Percentiles rank a stretch among this genome's conserved stretches.
Conservation (phyloP, 2,113 vertebrate genomes). For the Chitala chitala region DNA sequence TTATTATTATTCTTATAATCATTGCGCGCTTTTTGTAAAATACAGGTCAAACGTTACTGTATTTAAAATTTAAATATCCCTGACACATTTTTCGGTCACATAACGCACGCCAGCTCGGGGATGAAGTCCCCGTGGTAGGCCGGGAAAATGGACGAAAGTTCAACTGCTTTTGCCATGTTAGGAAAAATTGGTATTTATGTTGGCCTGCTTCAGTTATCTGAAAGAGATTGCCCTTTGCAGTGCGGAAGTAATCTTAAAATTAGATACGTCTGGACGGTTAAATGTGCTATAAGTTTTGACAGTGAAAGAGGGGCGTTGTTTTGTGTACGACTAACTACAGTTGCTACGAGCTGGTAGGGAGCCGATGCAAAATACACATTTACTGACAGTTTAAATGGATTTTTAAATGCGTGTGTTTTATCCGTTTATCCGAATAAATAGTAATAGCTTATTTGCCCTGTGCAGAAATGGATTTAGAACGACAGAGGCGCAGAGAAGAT, state of each 20-base stretch:
- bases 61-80: too few species aligned
- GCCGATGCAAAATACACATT: neutral
- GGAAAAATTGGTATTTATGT: neutral
- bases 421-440: constrained; percentile 8
- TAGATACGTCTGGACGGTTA: neutral
- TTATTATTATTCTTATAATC: too few species aligned
- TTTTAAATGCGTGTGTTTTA: neutral
- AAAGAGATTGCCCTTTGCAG: neutral
- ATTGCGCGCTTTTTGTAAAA: too few species aligned
- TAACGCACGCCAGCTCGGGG: constrained; percentile 14
- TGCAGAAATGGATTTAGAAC: constrained; percentile 74
- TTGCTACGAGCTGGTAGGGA: neutral
- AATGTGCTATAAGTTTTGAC: neutral
- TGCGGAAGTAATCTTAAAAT: neutral
- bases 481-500: constrained; percentile 88
- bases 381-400: neutral
- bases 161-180: neutral
- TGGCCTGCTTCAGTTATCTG: neutral
- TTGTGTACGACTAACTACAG: neutral
- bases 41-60: too few species aligned
- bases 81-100: too few species aligned
- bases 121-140: constrained; percentile 9
- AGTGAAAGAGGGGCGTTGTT: constrained; percentile 14
- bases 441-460: neutral
- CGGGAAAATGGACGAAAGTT: constrained; percentile 20